Evolutionary conservation across 2,888 invertebrate genomes (phyloP), one percentile per base, ranked within the genome.

Genomic region (Melinaea menophilus): DNA sequence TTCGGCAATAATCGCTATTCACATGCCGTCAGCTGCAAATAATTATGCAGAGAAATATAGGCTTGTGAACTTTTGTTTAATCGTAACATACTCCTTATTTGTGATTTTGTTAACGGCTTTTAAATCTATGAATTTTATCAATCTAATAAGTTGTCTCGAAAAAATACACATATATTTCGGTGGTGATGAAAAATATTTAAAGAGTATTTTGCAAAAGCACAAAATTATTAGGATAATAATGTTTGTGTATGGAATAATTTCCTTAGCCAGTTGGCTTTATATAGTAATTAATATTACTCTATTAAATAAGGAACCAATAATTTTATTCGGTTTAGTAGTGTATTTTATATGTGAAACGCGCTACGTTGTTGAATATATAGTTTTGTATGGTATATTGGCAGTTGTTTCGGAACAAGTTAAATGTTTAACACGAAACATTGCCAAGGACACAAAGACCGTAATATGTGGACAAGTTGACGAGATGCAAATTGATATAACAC

Each of bases 401-500:
- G 61, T 76, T 5, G 65, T 77, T 41, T 72, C 76, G 56, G 72
- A 77, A 33, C 81, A 80, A 63, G 45, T 79, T 12, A 66, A 68
- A 54, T 66, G 61, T 41, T 70, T 79, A 5, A 72, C 65, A 4
- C 65, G 73, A 55, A 72, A 68, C 57, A 60, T 65, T 35, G 34
- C 37, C 5, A 59, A 56, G 2, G 55, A 62, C 12, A 55, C 58
- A 11, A 47, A 56, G 9, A 37, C 45, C 11, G 22, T 45, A 4
- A 56, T 9, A 13, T n/a, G 31, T 51, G 48, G 56, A 5, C 68
- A 75, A 41, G 35, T 41, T 56, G 5, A 55, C 12, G 35, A 22
- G 31, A n/a, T 54, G 31, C 33, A 47, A n/a, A 45, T 37, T 7
- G 9, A 41, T 35, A 11, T 51, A 11, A 51, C 11, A 4, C 60